Percentiles rank a stretch among this genome's conserved stretches.
Conservation (phyloP, 2,888 invertebrate genomes). For the Villa cingulata region DNA sequence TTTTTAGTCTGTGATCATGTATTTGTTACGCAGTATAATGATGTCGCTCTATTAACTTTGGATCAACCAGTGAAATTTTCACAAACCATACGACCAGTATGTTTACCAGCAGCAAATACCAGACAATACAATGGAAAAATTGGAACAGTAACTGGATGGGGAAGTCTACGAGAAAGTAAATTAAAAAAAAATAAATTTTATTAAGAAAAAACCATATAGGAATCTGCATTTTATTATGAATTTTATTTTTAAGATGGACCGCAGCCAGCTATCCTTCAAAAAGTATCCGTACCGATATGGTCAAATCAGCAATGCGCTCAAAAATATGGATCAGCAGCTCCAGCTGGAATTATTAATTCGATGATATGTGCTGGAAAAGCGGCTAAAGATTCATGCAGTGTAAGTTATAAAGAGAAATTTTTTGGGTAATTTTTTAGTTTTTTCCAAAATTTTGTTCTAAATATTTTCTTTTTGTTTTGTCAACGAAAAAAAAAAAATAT, state of each 20-base stretch:
- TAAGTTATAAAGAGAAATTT: constrained; percentile 38
- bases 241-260: constrained; percentile 54
- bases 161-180: constrained; percentile 65
- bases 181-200: constrained; percentile 2
- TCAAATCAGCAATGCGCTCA: constrained; percentile 59
- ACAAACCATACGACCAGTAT: constrained; percentile 61
- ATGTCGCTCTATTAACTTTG: constrained; percentile 66
- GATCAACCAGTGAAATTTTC: constrained; percentile 61
- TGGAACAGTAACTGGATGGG: constrained; percentile 82
- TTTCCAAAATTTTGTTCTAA: not conserved
- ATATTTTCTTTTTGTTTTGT: not conserved
- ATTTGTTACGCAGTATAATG: constrained; percentile 51
- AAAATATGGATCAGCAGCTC: constrained; percentile 71
- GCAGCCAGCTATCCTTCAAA: constrained; percentile 66
- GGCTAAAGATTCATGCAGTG: constrained; percentile 78
- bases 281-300: constrained; percentile 76
- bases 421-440: too few species aligned
- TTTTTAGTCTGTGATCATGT: not conserved
- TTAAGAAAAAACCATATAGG: not conserved
- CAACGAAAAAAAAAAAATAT: not conserved
- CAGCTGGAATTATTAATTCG: constrained; percentile 76
- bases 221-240: not conserved
- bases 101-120: constrained; percentile 45
- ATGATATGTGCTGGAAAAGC: constrained; percentile 80
- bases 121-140: constrained; percentile 53